These are phyloP conservation scores for Amphipyra berbera DNA, from an alignment of 2,888 invertebrate genomes.

Conservation along the genomic window DNA sequence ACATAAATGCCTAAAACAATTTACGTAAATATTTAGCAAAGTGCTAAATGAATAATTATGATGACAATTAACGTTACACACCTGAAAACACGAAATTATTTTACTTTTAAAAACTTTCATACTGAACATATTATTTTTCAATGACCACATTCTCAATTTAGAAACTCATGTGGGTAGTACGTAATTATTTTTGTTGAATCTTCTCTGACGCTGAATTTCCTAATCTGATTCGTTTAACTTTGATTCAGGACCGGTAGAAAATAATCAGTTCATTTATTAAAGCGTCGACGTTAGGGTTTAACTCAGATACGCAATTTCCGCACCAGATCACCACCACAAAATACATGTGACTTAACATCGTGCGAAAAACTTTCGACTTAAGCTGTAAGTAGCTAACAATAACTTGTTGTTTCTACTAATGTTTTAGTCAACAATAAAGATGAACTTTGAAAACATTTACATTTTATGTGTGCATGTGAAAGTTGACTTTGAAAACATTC, in stretches of 20 bases:
- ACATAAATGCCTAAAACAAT: not conserved
- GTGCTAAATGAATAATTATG: not conserved
- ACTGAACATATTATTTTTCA: not conserved
- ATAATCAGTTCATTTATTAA: conserved; percentile 16
- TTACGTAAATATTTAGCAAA: conserved; percentile 3
- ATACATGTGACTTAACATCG: not conserved
- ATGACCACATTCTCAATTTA: conserved; percentile 25
- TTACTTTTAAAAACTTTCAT: no score
- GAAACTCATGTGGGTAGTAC: conserved; percentile 32
- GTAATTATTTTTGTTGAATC: conserved; percentile 36
- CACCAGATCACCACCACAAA: not conserved
- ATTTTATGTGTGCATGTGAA: not conserved
- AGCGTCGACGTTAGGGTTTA: conserved; percentile 2
- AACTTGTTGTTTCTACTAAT: not conserved
- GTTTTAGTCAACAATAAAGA: no score
- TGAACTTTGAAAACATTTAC: no score
- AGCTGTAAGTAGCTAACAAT: not conserved
- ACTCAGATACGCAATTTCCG: not conserved
- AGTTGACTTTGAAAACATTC: not conserved
- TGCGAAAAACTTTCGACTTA: not conserved
- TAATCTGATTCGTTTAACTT: conserved; percentile 16
- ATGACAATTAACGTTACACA: no score
- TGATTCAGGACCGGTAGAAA: conserved; percentile 6
- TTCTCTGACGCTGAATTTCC: conserved; percentile 10
- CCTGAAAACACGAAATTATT: no score